Base-by-base conservation (phyloP, 2,888 invertebrate species). In the Hirtodrosophila duncani region DNA sequence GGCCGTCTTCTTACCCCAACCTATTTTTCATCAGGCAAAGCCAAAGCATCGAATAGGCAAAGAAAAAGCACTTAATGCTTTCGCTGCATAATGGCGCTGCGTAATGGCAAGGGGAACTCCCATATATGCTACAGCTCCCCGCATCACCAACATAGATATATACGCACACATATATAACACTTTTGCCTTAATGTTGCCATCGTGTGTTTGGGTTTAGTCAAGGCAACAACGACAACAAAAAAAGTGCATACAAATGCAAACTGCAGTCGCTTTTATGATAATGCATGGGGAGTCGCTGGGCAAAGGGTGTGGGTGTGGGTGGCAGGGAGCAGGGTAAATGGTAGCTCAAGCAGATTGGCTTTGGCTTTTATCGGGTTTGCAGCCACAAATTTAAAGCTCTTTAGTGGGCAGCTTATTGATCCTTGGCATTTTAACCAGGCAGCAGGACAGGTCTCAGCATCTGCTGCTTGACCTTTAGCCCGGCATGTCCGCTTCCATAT, bases 181-280 rank as follows among this genome's bases (percentile, higher is more conserved):
- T 63, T 57, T 67, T 45, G 49, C 61, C 55, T 52, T 55, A 77
- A 77, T 77, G 78, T 37, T 56, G 45, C 53, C 42, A 42, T 60
- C 41, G 56, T 17, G 20, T 43, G 31, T 49, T 46, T 44, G 48
- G 44, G 51, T 49, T 55, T 45, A 69, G 44, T 45, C 48, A 11
- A 43, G 11, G 10, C 9, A 50, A 39, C 38, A 50, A 36, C 53
- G 11, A 9, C 9, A 50, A 39, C 38, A 50, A 36, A 51, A 57
- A 81, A 81, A 81, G 55, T 72, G 69, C 79, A 74, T 61, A 55
- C 59, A 77, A 77, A 69, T 63, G 80, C 80, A 27, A 38, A 64
- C 58, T 38, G 52, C 42, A 41, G 39, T 63, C 59, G 50, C 63
- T 52, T 29, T 72, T 72, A 72, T 72, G 81, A 69, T 49, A 50